Evolutionary conservation across 2,797 vertebrate genomes (phyloP), one percentile per base, ranked within the genome.

Genomic region (Xenopus petersii): DNA sequence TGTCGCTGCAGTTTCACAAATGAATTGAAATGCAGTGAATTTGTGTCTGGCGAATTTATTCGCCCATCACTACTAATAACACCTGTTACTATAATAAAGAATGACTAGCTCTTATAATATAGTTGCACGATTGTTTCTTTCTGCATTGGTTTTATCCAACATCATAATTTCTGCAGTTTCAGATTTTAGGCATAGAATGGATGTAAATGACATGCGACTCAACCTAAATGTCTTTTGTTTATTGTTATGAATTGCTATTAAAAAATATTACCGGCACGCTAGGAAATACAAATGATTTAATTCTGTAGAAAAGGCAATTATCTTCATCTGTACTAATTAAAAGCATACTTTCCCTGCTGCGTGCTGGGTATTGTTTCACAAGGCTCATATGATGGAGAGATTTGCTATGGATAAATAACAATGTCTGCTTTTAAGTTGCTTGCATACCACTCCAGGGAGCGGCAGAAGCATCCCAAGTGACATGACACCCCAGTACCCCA

Each of bases 281-380:
- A 24, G 33, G 54, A 42, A 54, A 36, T 47, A 60, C 58, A 15
- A 36, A 36, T 59, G 12, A 59, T 70, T 11, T 15, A 56, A 69
- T 69, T 69, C 12, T 30, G 16, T 21, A 58, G 54, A 58, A 68
- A 55, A 69, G 33, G 30, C 54, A 58, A 70, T 70, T 70, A 70
- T 70, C 17, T 46, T 60, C 5, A 60, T 47, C 16, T 36, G 36
- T n/a, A 61, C 64, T 67, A 67, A 72, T 63, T 61, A 72, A 77
- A 77, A 61, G 58, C 67, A 67, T 62, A 59, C 48, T 56, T 56
- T 42, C 16, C 75, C 17, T 30, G 70, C 75, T 72, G 64, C 67
- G 75, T 30, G 30, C 24, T 72, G 59, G 68, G 73, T 69, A 42
- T 69, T 69, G 36, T 55, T 55, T 67, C 61, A 67, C 12, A 64